phyloP scores from a whole-genome alignment of 2,113 vertebrate genomes.

The Eira barbara region DNA sequence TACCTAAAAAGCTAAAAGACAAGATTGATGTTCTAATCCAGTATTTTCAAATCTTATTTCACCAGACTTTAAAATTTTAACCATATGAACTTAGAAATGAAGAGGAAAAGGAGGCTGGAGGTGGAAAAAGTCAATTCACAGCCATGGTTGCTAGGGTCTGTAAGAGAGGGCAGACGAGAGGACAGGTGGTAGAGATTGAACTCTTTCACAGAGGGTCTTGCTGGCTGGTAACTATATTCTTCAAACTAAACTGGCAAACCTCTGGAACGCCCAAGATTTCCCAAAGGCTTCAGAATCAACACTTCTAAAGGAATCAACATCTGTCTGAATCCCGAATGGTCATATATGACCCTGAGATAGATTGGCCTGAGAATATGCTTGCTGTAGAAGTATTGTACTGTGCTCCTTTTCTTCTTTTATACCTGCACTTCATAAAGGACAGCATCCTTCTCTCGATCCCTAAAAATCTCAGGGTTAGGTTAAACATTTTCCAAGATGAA shows the following conservation, averaged over 20 bases:
- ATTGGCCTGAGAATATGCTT: background rate
- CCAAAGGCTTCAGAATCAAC: background rate
- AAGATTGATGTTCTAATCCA: background rate
- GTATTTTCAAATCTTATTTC: background rate
- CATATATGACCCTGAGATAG: background rate
- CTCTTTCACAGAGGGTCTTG: background rate
- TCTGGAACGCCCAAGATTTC: background rate
- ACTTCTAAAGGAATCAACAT: background rate
- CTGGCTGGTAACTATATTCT: background rate
- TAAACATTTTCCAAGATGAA: background rate
- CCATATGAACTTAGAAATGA: background rate
- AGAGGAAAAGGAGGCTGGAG: background rate
- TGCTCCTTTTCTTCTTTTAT: background rate
- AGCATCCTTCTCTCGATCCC: background rate
- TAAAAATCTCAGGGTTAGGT: background rate
- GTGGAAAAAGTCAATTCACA: background rate
- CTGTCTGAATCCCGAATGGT: background rate
- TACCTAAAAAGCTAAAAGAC: background rate
- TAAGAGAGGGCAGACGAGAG: background rate
- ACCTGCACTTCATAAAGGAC: background rate
- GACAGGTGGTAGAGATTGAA: background rate
- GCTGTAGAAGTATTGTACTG: fast-evolving
- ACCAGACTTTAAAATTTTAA: background rate
- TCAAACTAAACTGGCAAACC: background rate
- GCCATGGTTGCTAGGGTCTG: background rate